Evolutionary conservation across 2,888 invertebrate genomes (phyloP).

Genomic region (Hoplodrina blanda): DNA sequence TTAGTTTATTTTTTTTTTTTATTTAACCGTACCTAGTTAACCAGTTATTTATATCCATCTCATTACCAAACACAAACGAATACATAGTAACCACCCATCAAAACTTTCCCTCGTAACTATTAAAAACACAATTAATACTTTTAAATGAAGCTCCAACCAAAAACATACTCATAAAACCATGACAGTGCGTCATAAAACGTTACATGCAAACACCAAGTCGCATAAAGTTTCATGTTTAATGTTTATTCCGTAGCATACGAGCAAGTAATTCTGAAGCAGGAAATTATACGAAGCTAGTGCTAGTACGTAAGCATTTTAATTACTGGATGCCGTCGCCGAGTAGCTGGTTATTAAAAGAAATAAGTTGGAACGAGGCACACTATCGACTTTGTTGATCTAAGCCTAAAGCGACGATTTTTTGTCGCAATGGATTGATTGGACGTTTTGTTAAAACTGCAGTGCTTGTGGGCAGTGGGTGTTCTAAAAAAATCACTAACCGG

Average conservation of each 20-base stretch:
- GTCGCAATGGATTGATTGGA: not conserved
- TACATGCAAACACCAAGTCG: slow-evolving; percentile 38
- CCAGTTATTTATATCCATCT: not conserved
- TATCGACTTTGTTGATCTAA: slow-evolving; percentile 10
- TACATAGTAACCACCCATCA: not conserved
- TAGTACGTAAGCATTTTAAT: slow-evolving; percentile 49
- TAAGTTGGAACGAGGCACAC: slow-evolving; percentile 24
- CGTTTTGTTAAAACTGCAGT: not conserved
- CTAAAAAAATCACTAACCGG: too few relatives aligned
- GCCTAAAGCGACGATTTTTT: slow-evolving; percentile 4
- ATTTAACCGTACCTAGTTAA: too few relatives aligned
- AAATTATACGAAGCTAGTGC: slow-evolving; percentile 48
- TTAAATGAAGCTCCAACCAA: slow-evolving; percentile 17
- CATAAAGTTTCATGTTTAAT: slow-evolving; percentile 31
- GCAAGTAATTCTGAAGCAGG: slow-evolving; percentile 52
- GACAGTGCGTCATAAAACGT: slow-evolving; percentile 27
- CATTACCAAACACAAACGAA: not conserved
- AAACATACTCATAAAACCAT: slow-evolving; percentile 26
- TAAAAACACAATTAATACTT: slow-evolving; percentile 32
- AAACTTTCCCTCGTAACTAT: not conserved
- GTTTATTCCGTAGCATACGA: slow-evolving; percentile 24
- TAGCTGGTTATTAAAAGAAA: slow-evolving; percentile 48
- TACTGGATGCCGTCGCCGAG: slow-evolving; percentile 40
- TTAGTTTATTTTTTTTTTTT: too few relatives aligned
- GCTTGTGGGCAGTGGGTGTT: too few relatives aligned